Evolutionary conservation across 2,888 invertebrate genomes (phyloP).

Genomic region (Mimachlamys varia): DNA sequence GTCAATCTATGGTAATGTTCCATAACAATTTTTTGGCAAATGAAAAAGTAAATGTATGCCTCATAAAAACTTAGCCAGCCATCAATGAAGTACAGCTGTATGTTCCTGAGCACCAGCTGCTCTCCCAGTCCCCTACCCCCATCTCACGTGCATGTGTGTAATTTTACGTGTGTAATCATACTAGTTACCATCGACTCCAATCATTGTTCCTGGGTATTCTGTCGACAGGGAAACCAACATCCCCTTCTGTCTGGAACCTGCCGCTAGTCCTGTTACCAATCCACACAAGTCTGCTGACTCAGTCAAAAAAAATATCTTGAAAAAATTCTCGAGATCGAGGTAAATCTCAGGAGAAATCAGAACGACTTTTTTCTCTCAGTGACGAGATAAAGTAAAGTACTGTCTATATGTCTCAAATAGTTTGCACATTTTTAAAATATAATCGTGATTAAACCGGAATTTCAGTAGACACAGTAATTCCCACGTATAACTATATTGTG

Average conservation of each 20-base stretch:
- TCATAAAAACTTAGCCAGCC: slow-evolving; percentile 17
- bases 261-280: not conserved
- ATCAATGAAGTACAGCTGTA: slow-evolving; percentile 21
- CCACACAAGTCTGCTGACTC: not conserved
- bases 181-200: slow-evolving; percentile 8
- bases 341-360: not conserved
- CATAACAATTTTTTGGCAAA: slow-evolving; percentile 28
- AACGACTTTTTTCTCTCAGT: not conserved
- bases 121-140: not conserved
- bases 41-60: not conserved
- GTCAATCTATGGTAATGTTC: slow-evolving; percentile 6
- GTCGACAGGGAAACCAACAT: slow-evolving; percentile 3
- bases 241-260: slow-evolving; percentile 2
- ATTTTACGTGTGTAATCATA: not conserved
- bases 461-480: not conserved
- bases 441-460: not conserved
- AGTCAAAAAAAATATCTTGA: not conserved
- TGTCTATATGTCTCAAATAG: not conserved
- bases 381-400: not conserved
- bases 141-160: not conserved
- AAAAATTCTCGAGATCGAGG: not conserved
- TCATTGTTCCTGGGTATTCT: slow-evolving; percentile 18
- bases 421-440: not conserved
- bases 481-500: not conserved
- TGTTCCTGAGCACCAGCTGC: not conserved